phyloP scores from a whole-genome alignment of 2,888 invertebrate genomes.

The Stenurella melanura region DNA sequence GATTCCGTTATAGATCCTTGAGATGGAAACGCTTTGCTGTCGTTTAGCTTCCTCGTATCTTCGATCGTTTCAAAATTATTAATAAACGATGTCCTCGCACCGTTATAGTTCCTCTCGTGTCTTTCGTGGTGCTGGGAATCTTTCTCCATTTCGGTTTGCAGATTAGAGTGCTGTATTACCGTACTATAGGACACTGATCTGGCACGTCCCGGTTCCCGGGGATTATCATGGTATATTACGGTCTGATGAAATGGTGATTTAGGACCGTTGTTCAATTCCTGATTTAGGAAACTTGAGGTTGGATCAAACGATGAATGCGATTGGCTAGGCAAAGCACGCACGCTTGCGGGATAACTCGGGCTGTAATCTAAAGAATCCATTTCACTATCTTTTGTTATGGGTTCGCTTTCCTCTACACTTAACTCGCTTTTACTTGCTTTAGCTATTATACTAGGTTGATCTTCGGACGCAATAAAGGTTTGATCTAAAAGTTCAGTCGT shows the following conservation, averaged over 20 bases:
- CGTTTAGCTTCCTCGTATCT: constrained; percentile 51
- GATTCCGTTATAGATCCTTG: neutral
- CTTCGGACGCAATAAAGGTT: constrained; percentile 63
- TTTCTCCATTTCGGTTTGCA: constrained; percentile 46
- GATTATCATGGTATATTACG: constrained; percentile 74
- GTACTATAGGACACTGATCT: constrained; percentile 77
- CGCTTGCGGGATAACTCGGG: constrained; percentile 62
- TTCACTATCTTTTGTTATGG: constrained; percentile 73
- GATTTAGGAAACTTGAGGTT: constrained; percentile 73
- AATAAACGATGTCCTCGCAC: constrained; percentile 48
- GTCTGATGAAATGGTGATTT: constrained; percentile 75
- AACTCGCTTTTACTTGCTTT: constrained; percentile 78
- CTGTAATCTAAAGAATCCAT: constrained; percentile 51
- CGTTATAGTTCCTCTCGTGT: constrained; percentile 65
- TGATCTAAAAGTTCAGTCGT: constrained; percentile 54
- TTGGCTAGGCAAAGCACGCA: constrained; percentile 59
- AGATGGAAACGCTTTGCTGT: constrained; percentile 21
- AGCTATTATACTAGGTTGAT: constrained; percentile 74
- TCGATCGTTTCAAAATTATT: constrained; percentile 56
- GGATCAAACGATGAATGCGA: constrained; percentile 71
- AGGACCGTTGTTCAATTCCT: constrained; percentile 65
- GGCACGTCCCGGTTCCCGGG: constrained; percentile 69
- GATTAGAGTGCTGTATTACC: constrained; percentile 71
- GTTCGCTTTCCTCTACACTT: constrained; percentile 77
- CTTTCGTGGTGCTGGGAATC: constrained; percentile 61